phyloP scores from a whole-genome alignment of 2,797 vertebrate species.

The Sebastes hubbsi region DNA sequence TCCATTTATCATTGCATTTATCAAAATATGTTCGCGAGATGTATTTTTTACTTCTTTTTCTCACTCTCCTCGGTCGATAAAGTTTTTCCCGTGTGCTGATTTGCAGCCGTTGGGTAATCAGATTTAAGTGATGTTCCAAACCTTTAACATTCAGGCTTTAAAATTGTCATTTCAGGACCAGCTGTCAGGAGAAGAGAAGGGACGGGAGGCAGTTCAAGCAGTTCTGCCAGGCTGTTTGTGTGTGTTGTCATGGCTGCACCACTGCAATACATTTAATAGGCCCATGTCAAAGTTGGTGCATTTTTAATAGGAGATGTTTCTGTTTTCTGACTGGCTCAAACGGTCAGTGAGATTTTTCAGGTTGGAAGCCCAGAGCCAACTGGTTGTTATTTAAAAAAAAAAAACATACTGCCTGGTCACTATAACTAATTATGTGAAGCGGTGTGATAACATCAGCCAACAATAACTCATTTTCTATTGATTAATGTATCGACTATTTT shows the following conservation, averaged over 20 bases:
- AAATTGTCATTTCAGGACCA: conserved; percentile 65
- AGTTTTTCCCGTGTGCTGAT: conserved; percentile 59
- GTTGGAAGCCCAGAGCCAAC: background rate
- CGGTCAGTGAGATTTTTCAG: background rate
- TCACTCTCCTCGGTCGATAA: conserved; percentile 42
- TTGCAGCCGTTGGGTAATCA: conserved; percentile 67
- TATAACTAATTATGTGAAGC: background rate
- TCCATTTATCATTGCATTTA: conserved; percentile 72
- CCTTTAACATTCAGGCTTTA: conserved; percentile 68
- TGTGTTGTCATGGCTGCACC: conserved; percentile 54
- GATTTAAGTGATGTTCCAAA: conserved; percentile 66
- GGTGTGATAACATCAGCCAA: background rate
- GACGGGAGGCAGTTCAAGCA: conserved; percentile 28
- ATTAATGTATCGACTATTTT: background rate
- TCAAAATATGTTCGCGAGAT: conserved; percentile 55
- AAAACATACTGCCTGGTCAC: background rate
- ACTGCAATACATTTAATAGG: conserved; percentile 27
- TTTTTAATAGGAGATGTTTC: conserved; percentile 30
- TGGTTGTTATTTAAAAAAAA: background rate
- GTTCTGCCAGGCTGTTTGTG: conserved; percentile 21
- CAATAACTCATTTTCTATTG: background rate
- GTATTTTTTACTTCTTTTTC: conserved; percentile 45
- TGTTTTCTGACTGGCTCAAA: conserved; percentile 6
- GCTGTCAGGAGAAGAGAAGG: conserved; percentile 39
- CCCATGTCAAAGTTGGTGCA: conserved; percentile 44